Base-by-base conservation (phyloP, 1,140 invertebrate species). In the Plodia interpunctella region DNA sequence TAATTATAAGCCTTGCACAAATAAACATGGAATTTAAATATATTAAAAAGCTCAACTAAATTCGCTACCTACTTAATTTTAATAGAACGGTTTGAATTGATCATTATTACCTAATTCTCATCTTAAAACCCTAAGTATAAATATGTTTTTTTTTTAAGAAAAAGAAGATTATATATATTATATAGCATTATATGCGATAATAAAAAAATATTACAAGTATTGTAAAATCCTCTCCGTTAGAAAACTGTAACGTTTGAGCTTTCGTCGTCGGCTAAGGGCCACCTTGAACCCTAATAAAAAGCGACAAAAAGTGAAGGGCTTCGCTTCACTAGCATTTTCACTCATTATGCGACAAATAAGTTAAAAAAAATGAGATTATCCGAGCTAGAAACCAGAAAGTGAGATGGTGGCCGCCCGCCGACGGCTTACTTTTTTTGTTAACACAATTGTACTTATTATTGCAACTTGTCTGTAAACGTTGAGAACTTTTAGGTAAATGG, bases 361-460 rank as follows among this genome's bases (percentile, higher is more conserved):
- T 25, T n/a, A 76, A 76, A 73, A 83, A 63, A 72, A 78, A 72
- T 58, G 65, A 66, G 61, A 76, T 78, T 76, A 80, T 79, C 82
- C 74, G 83, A 83, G 80, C 83, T 71, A 87, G 77, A 82, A 83
- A 78, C 74, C 76, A 82, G 80, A 79, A 84, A 81, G 72, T 74
- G 63, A 68, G 55, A 60, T 66, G 56, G 59, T 17, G n/a, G 50
- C 21, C 21, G 21, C 21, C 21, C 63, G 58, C 66, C 73, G 76
- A 32, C 80, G 78, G 68, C 59, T 50, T 61, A 53, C 15, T 76
- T 79, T 82, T n/a, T 83, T 83, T 84, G 68, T 58, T 65, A 65
- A 35, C 51, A n/a, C 61, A 59, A 78, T 77, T 77, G 72, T 70
- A 53, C 30, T 58, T 54, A 19, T 15, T n/a, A n/a, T n/a, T n/a